A percentile compares a stretch with the other conserved stretches of the same genome.
These are phyloP conservation scores for Eira barbara DNA, from an alignment of 2,113 vertebrate species.

Conservation along the genomic window DNA sequence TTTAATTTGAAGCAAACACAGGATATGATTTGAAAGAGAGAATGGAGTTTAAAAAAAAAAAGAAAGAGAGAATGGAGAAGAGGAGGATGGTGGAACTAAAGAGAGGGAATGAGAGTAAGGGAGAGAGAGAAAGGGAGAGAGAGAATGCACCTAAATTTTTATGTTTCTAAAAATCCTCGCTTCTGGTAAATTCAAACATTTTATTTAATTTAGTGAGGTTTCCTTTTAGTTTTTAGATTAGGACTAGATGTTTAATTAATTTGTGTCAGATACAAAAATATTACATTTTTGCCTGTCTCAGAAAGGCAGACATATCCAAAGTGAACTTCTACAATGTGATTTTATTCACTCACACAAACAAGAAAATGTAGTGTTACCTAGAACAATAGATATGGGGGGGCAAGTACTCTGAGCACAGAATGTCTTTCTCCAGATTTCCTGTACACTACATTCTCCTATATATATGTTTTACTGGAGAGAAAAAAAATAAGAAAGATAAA, in stretches of 20 bases:
- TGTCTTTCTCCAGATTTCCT: conserved; percentile 69
- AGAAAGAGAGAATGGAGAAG: background rate
- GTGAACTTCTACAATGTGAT: background rate
- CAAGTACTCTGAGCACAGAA: background rate
- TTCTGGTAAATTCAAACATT: conserved; percentile 13
- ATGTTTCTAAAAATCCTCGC: background rate
- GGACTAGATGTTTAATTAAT: background rate
- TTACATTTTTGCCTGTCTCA: conserved; percentile 15
- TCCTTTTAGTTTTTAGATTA: conserved; percentile 27
- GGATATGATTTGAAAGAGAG: background rate
- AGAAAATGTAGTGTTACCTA: conserved; percentile 16
- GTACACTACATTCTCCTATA: background rate
- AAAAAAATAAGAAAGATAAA: background rate
- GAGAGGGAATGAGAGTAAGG: background rate
- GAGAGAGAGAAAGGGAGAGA: background rate
- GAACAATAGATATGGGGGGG: background rate
- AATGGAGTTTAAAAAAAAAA: too few relatives aligned
- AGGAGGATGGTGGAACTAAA: background rate
- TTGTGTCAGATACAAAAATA: background rate
- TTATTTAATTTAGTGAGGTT: background rate
- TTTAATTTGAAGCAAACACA: conserved; percentile 17
- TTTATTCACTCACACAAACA: conserved; percentile 37
- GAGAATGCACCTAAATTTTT: background rate
- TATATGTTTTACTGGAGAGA: background rate
- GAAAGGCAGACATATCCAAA: conserved; percentile 46